Evolutionary conservation across 2,113 vertebrate genomes (phyloP).

Genomic region (Corythaeola cristata): DNA sequence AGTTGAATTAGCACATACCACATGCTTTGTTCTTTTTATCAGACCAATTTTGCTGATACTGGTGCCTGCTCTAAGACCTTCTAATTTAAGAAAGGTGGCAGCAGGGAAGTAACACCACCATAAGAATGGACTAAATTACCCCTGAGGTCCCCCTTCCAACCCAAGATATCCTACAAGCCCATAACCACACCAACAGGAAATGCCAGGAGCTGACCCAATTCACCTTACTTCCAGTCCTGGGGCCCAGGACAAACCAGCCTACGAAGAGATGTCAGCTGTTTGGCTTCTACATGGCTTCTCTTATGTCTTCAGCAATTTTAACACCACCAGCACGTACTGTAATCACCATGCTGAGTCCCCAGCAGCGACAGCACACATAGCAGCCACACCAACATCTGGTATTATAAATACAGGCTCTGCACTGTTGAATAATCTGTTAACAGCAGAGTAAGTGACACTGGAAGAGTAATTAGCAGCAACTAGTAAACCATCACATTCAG

Average conservation of each 20-base stretch:
- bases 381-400: constrained; percentile 51
- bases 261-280: background rate
- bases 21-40: background rate
- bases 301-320: background rate
- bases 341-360: constrained; percentile 14
- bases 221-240: constrained; percentile 22
- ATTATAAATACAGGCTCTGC: constrained; percentile 48
- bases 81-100: background rate
- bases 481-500: background rate
- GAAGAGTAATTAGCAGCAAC: constrained; percentile 46
- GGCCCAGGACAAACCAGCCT: background rate
- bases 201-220: background rate
- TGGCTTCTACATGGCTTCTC: background rate
- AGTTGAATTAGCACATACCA: background rate
- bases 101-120: background rate
- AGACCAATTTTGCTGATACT: background rate
- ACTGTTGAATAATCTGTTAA: constrained; percentile 55
- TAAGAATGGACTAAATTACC: background rate
- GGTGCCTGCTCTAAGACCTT: background rate
- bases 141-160: background rate
- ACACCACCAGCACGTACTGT: background rate
- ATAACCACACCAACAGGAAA: constrained; percentile 26
- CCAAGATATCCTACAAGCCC: background rate
- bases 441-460: constrained; percentile 29
- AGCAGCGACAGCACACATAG: constrained; percentile 10